Evolutionary conservation across 2,888 invertebrate species (phyloP), one percentile per base, ranked within the genome.

Genomic region (Phania funesta): DNA sequence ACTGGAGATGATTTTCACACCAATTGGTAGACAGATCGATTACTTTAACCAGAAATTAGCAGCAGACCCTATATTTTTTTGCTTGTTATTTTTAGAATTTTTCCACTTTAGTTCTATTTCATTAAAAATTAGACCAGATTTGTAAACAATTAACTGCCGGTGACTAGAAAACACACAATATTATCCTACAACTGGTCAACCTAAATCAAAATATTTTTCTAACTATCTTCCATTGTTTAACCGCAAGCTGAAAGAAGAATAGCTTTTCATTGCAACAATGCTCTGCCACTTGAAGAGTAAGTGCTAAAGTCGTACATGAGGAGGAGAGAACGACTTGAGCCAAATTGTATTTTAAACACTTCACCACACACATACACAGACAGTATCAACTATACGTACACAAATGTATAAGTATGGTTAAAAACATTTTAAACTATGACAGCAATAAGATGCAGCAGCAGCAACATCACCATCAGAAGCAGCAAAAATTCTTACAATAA

Each of bases 211-310:
- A 41, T 11, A 29, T 71, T 29, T 62, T 16, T 2, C 20, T 64
- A 13, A 29, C 16, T 41, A 8, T 46, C 9, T 64, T 54, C 54
- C 52, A 48, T 62, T 29, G 18, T 78, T 50, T 50, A 50, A 71
- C 50, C 64, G 41, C 56, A 78, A 78, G 6, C n/a, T 32, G 41
- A 52, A 79, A 71, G 58, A 83, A 80, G 52, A 74, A 77, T 77
- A 48, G 65, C 65, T 58, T 74, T 77, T 77, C 52, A 71, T 64
- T 78, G 64, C 54, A 26, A 67, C 62, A 65, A 65, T 50, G 32
- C 41, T 52, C 20, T 44, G n/a, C 16, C 38, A 56, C 35, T 35
- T 65, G 48, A 38, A 50, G 18, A 46, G 24, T 54, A 44, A 41
- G 16, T 13, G 48, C 26, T 29, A 29, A 46, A 29, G 32, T 29